Conservation (phyloP, 2,113 vertebrate species). For the Cygnus atratus region DNA sequence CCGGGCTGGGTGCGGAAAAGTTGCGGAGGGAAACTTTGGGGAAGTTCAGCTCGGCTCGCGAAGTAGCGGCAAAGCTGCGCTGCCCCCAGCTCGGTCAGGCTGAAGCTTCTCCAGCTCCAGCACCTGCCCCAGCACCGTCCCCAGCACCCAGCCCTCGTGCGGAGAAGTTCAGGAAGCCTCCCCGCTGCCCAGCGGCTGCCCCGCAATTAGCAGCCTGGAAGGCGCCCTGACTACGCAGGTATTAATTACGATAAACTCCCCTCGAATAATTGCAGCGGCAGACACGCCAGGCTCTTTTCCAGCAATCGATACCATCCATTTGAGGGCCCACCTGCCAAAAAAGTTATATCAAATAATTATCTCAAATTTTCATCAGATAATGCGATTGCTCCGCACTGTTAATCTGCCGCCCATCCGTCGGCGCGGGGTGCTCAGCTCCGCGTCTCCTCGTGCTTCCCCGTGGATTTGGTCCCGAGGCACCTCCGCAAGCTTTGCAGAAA, state of each 20-base stretch:
- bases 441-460: background rate
- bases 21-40: background rate
- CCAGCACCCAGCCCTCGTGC: background rate
- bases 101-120: background rate
- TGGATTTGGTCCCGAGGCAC: background rate
- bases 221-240: conserved; percentile 65
- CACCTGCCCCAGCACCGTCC: background rate
- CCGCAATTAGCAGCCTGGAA: conserved; percentile 61
- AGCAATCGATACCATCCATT: conserved; percentile 64
- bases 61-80: background rate
- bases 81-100: background rate
- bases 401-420: conserved; percentile 63
- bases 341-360: conserved; percentile 73
- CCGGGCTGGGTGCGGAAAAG: background rate
- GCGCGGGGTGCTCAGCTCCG: background rate
- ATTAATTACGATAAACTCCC: conserved; percentile 72
- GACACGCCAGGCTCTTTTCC: conserved; percentile 65
- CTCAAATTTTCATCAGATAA: conserved; percentile 73
- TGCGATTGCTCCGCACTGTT: conserved; percentile 69
- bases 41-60: background rate
- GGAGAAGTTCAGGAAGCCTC: background rate
- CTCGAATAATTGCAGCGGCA: conserved; percentile 58
- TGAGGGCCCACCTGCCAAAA: conserved; percentile 70
- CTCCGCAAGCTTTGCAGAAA: background rate
- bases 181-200: background rate